These are phyloP conservation scores for Poicephalus meyeri DNA, from an alignment of 2,113 vertebrate species.

Conservation along the genomic window DNA sequence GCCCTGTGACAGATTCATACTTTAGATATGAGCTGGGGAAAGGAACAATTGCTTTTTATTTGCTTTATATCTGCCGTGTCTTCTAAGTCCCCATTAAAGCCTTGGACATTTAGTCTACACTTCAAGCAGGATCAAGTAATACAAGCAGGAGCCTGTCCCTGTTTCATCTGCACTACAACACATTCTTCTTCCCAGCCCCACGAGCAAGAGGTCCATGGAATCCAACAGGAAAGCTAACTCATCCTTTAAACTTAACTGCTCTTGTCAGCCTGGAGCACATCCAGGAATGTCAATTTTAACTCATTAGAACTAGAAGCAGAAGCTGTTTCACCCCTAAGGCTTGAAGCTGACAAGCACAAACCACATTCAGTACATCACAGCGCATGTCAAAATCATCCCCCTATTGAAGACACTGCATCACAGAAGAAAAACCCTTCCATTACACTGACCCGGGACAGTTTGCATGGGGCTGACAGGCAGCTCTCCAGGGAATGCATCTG, in stretches of 20 bases:
- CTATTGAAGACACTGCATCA: background rate
- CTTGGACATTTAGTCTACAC: background rate
- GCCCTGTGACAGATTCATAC: background rate
- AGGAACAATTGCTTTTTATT: background rate
- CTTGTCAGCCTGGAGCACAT: background rate
- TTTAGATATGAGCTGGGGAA: background rate
- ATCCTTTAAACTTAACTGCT: background rate
- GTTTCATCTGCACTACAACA: background rate
- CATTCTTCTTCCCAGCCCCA: background rate
- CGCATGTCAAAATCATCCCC: background rate
- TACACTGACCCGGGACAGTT: background rate
- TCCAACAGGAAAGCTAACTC: background rate
- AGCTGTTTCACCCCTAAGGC: background rate
- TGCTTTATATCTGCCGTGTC: background rate
- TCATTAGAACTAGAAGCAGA: background rate
- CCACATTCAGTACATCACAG: background rate
- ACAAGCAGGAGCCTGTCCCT: background rate
- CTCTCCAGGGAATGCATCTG: background rate
- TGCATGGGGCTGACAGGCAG: background rate
- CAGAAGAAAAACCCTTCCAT: background rate
- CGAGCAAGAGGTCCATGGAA: background rate
- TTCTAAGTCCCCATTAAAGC: background rate
- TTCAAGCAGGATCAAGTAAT: background rate
- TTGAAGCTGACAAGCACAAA: background rate
- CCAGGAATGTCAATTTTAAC: background rate